phyloP scores from a whole-genome alignment of 2,797 vertebrate species.

The Sebastes iracundus region DNA sequence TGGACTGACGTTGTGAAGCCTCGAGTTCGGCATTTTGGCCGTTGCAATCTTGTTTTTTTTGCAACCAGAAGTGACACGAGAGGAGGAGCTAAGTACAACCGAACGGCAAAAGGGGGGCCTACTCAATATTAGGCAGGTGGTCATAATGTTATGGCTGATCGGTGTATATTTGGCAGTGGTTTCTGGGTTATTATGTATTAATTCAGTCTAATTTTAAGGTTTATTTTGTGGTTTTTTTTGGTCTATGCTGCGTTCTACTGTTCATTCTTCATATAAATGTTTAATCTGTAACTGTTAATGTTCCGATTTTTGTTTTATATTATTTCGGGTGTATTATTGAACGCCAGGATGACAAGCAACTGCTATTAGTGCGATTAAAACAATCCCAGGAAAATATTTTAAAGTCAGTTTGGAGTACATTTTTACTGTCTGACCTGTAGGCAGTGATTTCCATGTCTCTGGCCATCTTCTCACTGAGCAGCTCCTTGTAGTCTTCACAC shows the following conservation, averaged over 20 bases:
- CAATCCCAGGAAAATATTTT: neutral
- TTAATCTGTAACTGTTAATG: neutral
- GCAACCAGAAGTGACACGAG: too few species aligned
- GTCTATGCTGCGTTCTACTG: too few species aligned
- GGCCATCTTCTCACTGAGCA: conserved; percentile 82
- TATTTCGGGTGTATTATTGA: neutral
- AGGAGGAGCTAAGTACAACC: too few species aligned
- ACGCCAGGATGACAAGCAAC: neutral
- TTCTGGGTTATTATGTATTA: neutral
- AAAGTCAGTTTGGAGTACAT: neutral
- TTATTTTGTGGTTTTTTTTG: neutral
- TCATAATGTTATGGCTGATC: too few species aligned
- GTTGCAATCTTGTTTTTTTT: too few species aligned
- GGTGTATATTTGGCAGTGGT: neutral
- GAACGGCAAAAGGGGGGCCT: too few species aligned
- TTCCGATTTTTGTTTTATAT: neutral
- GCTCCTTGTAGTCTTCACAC: conserved; percentile 74
- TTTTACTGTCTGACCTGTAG: conserved; percentile 73
- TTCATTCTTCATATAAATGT: too few species aligned
- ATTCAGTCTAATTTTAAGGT: neutral
- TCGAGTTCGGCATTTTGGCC: too few species aligned
- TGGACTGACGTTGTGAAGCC: too few species aligned
- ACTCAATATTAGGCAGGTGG: too few species aligned
- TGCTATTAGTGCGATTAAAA: neutral
- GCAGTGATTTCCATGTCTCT: conserved; percentile 82